Conservation (phyloP, 1,140 invertebrate genomes). For the Aricia agestis region DNA sequence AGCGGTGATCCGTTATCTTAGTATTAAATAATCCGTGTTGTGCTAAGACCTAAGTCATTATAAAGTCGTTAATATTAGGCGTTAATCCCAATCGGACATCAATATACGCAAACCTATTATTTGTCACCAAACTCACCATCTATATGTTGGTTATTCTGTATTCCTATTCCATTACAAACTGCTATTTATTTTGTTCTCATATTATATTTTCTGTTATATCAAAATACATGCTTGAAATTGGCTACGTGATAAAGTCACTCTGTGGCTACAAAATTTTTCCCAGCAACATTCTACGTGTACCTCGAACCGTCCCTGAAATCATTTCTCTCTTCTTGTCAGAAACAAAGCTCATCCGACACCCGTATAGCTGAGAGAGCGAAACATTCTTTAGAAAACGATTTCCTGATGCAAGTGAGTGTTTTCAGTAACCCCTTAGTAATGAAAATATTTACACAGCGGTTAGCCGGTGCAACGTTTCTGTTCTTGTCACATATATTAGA, state of each 20-base stretch:
- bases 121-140: background rate
- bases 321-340: constrained; percentile 66
- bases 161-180: background rate
- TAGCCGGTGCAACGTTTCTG: no score
- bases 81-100: background rate
- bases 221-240: background rate
- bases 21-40: background rate
- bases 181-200: background rate
- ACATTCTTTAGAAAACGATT: constrained; percentile 70
- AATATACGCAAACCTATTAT: background rate
- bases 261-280: background rate
- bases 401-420: constrained; percentile 71
- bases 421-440: constrained; percentile 23
- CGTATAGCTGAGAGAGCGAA: constrained; percentile 71
- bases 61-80: background rate
- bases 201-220: background rate
- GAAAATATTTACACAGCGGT: no score
- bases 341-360: constrained; percentile 69
- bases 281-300: background rate
- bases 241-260: background rate
- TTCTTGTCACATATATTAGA: no score
- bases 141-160: background rate
- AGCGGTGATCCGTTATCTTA: background rate
- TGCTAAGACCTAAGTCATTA: background rate
- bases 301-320: constrained; percentile 42